Evolutionary conservation across 1,140 invertebrate species (phyloP), one percentile per base, ranked within the genome.

Genomic region (Polypedilum vanderplanki): DNA sequence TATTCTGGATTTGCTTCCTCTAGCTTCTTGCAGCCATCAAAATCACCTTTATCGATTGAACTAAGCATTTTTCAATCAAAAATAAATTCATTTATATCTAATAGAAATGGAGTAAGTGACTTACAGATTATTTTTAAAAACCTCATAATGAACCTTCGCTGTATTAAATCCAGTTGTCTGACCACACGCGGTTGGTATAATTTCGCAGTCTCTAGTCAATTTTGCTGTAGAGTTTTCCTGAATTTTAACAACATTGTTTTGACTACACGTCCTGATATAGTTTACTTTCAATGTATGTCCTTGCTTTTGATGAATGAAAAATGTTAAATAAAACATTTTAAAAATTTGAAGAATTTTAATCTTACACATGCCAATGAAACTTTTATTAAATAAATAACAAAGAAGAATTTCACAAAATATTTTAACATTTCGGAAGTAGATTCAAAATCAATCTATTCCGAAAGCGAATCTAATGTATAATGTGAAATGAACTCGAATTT

Each of bases 61-160:
- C 46, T 57, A 3, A 46, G 8, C 41, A 46, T 12, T 15, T 46
- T 46, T 46, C 1, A 46, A 46, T 8, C 40, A 41, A 46, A 15
- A 4, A 15, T 46, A 15, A 8, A 15, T 46, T 9, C 8, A 1
- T 46, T 15, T 1, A 15, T 46, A 9, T 46, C 41, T 10, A 46
- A 1, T 12, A 46, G 41, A 12, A 12, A 1, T 46, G 2, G 41
- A 46, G 41, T 12, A 9, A 12, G 41, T 12, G 41, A 46, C 41
- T 46, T 46, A 57, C 46, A 57, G n/a, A 57, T 57, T 57, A 57
- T 57, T 57, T 15, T 57, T 57, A 15, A 57, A 57, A 57, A 57
- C 12, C 12, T 57, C 46, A 57, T n/a, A 12, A 57, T 57, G 12
- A 15, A 57, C 46, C 1, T 12, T 12, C n/a, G 46, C 46, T 12